Evolutionary conservation across 2,113 vertebrate species (phyloP).

Genomic region (Sula dactylatra): DNA sequence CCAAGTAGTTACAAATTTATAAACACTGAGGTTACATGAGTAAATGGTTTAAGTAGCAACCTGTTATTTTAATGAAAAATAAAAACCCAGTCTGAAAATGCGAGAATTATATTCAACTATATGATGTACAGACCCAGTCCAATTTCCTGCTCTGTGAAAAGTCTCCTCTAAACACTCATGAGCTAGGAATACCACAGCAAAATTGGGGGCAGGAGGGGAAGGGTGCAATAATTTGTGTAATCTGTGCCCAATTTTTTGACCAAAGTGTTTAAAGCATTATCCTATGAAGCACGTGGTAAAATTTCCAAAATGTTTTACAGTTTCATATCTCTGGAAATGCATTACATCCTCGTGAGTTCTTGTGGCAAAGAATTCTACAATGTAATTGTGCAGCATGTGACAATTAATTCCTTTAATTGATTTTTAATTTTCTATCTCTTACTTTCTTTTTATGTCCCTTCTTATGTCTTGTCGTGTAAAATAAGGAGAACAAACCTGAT

Average conservation of each 20-base stretch:
- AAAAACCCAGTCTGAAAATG: background rate
- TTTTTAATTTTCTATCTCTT: background rate
- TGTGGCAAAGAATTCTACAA: background rate
- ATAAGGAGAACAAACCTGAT: background rate
- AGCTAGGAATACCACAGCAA: background rate
- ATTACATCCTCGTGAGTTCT: background rate
- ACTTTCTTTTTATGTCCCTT: background rate
- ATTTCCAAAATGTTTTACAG: background rate
- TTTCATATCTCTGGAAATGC: background rate
- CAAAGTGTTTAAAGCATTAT: background rate
- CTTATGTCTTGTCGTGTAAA: background rate
- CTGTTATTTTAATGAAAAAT: background rate
- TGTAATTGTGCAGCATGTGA: background rate
- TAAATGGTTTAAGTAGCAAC: background rate
- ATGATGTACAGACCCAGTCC: background rate
- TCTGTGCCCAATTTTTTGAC: background rate
- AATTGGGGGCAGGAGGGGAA: background rate
- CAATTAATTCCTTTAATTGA: background rate
- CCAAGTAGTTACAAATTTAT: background rate
- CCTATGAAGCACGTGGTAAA: background rate
- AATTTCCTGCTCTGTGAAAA: background rate
- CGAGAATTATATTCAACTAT: background rate
- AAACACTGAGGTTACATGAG: background rate
- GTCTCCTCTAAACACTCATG: accelerated
- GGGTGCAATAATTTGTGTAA: background rate